Conservation (phyloP, 2,113 vertebrate genomes). For the Emydura subglobosa region DNA sequence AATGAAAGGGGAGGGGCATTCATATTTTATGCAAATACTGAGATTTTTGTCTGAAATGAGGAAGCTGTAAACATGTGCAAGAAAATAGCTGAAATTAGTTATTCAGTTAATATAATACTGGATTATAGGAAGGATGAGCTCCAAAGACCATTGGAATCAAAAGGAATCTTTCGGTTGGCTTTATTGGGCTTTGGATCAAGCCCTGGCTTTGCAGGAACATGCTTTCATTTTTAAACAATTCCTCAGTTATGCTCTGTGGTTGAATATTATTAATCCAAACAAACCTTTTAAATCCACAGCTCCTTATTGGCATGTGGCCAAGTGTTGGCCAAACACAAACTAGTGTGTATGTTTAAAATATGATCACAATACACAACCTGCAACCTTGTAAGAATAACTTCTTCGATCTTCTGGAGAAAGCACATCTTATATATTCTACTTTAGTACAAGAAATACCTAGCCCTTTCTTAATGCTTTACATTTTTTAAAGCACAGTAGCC, state of each 20-base stretch:
- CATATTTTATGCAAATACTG: neutral
- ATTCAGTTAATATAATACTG: accelerated
- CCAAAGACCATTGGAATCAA: accelerated
- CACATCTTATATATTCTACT: neutral
- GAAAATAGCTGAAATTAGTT: neutral
- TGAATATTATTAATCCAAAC: neutral
- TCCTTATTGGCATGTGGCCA: accelerated
- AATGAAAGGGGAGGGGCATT: neutral
- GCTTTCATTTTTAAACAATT: neutral
- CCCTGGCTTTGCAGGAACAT: accelerated
- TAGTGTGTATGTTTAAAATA: neutral
- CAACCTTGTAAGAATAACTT: neutral
- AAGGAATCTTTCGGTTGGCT: accelerated
- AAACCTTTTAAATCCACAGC: accelerated
- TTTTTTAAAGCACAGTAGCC: neutral
- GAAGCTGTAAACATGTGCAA: too few relatives aligned
- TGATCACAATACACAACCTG: neutral
- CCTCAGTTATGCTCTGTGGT: neutral
- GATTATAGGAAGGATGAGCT: neutral
- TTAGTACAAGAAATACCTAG: neutral
- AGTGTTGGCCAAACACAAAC: neutral
- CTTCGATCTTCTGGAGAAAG: neutral
- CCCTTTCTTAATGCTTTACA: neutral
- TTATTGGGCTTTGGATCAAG: neutral
- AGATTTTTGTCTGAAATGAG: neutral